Evolutionary conservation across 2,797 vertebrate species (phyloP).

Genomic region (Anas bernieri): DNA sequence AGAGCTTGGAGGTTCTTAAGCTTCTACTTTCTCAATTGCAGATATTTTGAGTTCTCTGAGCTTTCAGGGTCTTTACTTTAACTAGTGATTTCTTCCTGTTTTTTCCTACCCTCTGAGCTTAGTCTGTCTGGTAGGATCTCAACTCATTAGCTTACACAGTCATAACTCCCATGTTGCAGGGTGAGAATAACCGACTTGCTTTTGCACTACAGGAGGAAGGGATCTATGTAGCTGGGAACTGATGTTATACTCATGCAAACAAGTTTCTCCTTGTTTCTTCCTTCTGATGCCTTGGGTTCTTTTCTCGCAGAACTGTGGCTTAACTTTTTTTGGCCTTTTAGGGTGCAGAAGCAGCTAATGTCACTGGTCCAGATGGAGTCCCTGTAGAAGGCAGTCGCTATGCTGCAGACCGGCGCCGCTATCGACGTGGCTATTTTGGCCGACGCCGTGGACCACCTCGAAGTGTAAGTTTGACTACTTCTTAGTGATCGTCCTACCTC

Average conservation of each 20-base stretch:
- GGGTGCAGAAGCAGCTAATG: slow-evolving; percentile 84
- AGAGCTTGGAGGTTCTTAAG: neutral
- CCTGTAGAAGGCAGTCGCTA: slow-evolving; percentile 83
- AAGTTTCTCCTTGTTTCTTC: neutral
- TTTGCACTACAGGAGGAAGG: neutral
- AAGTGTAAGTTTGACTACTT: slow-evolving; percentile 64
- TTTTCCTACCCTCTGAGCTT: neutral
- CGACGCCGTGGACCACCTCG: slow-evolving; percentile 78
- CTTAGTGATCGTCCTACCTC: neutral
- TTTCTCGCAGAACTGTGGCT: neutral
- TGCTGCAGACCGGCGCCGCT: slow-evolving; percentile 82
- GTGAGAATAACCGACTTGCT: neutral
- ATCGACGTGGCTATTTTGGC: slow-evolving; percentile 81
- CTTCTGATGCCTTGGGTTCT: neutral
- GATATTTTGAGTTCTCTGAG: neutral
- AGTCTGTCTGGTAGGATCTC: neutral
- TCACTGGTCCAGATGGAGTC: slow-evolving; percentile 82
- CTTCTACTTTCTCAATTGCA: neutral
- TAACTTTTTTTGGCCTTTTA: slow-evolving; percentile 6
- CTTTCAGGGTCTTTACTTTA: neutral
- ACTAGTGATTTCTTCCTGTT: neutral
- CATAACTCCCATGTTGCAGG: neutral
- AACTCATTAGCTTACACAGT: neutral
- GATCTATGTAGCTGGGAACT: neutral
- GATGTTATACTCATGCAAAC: neutral